Percentiles rank a stretch among this genome's conserved stretches.
phyloP scores from a whole-genome alignment of 1,140 invertebrate genomes.

The Camponotus pennsylvanicus region DNA sequence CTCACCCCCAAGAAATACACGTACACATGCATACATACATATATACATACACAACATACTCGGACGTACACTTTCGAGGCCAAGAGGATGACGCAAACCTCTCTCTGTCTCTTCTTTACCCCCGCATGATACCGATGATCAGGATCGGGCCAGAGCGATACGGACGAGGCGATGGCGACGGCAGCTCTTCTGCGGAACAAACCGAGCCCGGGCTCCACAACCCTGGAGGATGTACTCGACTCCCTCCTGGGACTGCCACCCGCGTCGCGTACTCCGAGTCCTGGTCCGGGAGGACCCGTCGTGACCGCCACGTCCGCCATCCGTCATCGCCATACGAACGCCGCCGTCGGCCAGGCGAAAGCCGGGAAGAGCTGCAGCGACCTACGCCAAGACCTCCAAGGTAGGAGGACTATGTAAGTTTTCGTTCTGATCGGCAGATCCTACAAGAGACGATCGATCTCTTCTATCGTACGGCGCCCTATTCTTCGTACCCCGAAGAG shows the following conservation, averaged over 20 bases:
- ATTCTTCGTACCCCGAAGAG: not conserved
- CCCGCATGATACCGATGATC: slow-evolving; percentile 75
- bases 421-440: slow-evolving; percentile 81
- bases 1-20: not conserved
- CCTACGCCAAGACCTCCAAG: slow-evolving; percentile 90
- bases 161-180: slow-evolving; percentile 82
- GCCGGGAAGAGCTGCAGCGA: slow-evolving; percentile 89
- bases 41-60: not conserved
- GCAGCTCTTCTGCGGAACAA: slow-evolving; percentile 84
- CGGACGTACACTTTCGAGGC: slow-evolving; percentile 58
- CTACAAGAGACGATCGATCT: slow-evolving; percentile 63
- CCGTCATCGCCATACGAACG: slow-evolving; percentile 79
- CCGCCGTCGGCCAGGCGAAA: slow-evolving; percentile 85
- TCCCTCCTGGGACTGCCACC: slow-evolving; percentile 94
- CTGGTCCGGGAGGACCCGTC: slow-evolving; percentile 86
- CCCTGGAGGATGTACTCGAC: slow-evolving; percentile 96
- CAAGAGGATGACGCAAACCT: slow-evolving; percentile 68
- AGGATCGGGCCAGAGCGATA: slow-evolving; percentile 84
- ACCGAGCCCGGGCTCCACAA: slow-evolving; percentile 92
- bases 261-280: slow-evolving; percentile 90
- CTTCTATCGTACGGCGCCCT: slow-evolving; percentile 26
- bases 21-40: not conserved
- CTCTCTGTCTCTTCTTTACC: slow-evolving; percentile 71
- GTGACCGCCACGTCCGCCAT: slow-evolving; percentile 86
- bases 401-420: slow-evolving; percentile 93